Conservation (phyloP, 2,888 invertebrate genomes). For the Acronicta leporina region DNA sequence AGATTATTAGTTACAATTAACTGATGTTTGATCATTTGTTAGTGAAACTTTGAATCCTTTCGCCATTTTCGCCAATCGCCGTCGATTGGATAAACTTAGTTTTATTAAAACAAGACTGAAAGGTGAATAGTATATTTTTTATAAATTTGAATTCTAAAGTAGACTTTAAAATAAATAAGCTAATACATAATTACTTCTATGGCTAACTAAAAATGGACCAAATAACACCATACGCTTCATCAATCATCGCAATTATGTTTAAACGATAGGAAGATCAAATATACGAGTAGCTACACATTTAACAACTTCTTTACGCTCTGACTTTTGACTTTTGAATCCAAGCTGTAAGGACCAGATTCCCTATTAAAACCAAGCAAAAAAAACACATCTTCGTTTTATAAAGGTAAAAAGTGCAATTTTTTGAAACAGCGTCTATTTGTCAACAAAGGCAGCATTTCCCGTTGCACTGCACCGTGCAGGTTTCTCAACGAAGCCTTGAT, state of each 20-base stretch:
- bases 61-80: not conserved
- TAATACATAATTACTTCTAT: no score
- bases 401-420: conserved; percentile 17
- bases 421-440: conserved; percentile 8
- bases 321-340: not conserved
- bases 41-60: not conserved
- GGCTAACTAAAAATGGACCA: no score
- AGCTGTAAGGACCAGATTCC: not conserved
- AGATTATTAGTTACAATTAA: not conserved
- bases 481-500: conserved; percentile 68
- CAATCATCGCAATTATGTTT: no score
- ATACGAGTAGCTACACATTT: no score
- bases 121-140: no score
- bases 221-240: no score
- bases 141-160: no score
- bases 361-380: not conserved
- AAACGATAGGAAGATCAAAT: no score
- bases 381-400: not conserved
- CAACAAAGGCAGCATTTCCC: conserved; percentile 25
- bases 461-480: conserved; percentile 67
- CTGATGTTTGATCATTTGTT: not conserved
- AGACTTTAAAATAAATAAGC: no score
- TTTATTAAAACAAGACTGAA: no score
- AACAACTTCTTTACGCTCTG: no score
- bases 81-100: no score